Evolutionary conservation across 2,113 vertebrate species (phyloP).

Genomic region (Lynx canadensis): DNA sequence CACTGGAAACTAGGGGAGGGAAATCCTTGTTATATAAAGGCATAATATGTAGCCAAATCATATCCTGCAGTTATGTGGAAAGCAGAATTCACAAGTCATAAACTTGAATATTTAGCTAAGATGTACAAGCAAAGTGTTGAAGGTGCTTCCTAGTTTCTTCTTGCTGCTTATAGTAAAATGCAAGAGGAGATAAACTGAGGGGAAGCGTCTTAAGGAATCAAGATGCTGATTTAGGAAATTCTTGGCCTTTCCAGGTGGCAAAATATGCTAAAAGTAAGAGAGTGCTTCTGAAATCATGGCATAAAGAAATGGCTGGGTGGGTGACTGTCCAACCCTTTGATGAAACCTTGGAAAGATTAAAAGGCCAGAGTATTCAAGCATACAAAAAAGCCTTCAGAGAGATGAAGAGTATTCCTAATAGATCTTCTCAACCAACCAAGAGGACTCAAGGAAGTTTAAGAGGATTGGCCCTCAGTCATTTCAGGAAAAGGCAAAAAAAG

Average conservation of each 20-base stretch:
- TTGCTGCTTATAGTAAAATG: no score
- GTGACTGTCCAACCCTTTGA: not conserved
- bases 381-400: not conserved
- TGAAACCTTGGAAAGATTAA: not conserved
- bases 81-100: not conserved
- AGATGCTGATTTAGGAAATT: no score
- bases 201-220: no score
- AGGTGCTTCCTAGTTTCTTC: not conserved
- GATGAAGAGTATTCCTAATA: not conserved
- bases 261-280: not conserved
- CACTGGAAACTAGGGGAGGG: not conserved
- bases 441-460: not conserved
- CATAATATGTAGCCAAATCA: not conserved
- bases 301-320: not conserved
- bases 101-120: not conserved
- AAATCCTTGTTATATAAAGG: not conserved
- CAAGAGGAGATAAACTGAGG: no score
- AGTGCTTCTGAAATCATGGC: not conserved
- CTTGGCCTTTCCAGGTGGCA: no score
- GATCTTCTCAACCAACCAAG: not conserved
- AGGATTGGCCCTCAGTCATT: not conserved
- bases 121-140: not conserved
- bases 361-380: not conserved
- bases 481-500: not conserved
- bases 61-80: not conserved